Conservation (phyloP, 2,113 vertebrate genomes). For the Hemichromis elongatus region DNA sequence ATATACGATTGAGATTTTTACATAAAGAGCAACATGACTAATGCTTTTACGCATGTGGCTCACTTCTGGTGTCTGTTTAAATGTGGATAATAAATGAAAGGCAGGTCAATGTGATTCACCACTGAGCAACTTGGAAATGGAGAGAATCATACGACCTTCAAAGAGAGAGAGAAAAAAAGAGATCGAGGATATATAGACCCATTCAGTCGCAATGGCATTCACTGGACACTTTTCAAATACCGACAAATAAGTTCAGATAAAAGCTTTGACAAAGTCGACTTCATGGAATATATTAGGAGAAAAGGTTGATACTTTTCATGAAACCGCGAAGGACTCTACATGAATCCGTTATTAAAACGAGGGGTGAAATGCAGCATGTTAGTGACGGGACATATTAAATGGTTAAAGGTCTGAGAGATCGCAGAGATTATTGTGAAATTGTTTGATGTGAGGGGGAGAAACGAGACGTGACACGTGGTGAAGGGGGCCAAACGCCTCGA, state of each 20-base stretch:
- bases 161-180: background rate
- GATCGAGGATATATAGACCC: too few relatives aligned
- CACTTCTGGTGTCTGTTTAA: background rate
- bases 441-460: background rate
- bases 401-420: background rate
- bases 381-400: background rate
- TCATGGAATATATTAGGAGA: background rate
- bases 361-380: background rate
- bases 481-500: background rate
- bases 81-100: background rate
- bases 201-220: background rate
- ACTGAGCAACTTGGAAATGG: background rate
- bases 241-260: background rate
- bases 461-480: conserved; percentile 14
- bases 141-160: background rate
- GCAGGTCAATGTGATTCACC: background rate
- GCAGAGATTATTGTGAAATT: background rate
- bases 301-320: background rate
- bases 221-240: background rate
- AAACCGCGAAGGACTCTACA: background rate
- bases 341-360: background rate
- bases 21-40: background rate
- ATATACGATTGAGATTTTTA: background rate
- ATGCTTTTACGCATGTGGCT: background rate
- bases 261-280: background rate